Evolutionary conservation across 2,113 vertebrate species (phyloP), one percentile per base, ranked within the genome.

Genomic region (Misgurnus mizolepis): DNA sequence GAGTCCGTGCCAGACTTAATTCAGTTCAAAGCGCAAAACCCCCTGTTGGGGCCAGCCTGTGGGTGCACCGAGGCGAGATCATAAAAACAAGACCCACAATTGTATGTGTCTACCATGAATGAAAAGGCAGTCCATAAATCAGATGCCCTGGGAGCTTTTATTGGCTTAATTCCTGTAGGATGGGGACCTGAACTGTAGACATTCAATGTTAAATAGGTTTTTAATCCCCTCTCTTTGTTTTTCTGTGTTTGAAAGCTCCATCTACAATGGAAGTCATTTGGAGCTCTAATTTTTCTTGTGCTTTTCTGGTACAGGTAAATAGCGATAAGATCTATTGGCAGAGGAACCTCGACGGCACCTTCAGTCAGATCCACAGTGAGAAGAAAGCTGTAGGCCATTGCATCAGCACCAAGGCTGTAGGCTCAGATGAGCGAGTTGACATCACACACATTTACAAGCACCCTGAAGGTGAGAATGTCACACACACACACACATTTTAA

Each of bases 311-410:
- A 45, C 82, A 93, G 92, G 92, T 93, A 73, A 93, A 93, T 89
- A 93, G 92, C 77, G 96, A 97, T 86, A 96, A 96, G 83, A 94
- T 97, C 4, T 96, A 93, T 86, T 97, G 95, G 94, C 94, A 96
- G 85, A 92, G 90, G 39, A 93, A 93, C 67, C 12, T 84, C 0
- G 92, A 94, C 0, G 93, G 94, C 11, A 93, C 89, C 39, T 96
- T 95, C 90, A 89, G 87, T 40, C 94, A 95, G 4, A 88, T 97
- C 67, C 86, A 90, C 18, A 94, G 90, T 81, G 94, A 96, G 83
- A 95, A 95, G 81, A 95, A 94, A 55, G 94, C 92, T 4, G 94
- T 97, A 0, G 95, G 96, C 3, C 94, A 94, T 8, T 90, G 70
- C 79, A 94, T 97, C 80, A 91, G 95, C 88, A 96, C 96, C 27